Evolutionary conservation across 1,140 invertebrate genomes (phyloP).

Genomic region (Drosophila nannoptera): DNA sequence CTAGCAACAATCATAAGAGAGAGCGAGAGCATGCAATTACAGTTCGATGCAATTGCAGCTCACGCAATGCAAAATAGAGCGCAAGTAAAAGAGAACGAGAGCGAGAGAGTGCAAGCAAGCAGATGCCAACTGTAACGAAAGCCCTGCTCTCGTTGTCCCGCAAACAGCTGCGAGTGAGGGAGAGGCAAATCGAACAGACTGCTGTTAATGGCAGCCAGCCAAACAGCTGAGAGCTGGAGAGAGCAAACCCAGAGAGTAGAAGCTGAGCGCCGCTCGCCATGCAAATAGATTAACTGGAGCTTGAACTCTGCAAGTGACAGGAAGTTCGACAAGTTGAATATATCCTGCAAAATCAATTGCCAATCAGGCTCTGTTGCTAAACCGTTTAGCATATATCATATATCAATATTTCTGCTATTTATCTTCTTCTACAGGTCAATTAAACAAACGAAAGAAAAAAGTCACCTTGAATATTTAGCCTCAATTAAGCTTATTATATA

Average conservation of each 20-base stretch:
- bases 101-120: background rate
- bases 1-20: background rate
- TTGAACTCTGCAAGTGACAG: background rate
- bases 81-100: constrained; percentile 5
- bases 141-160: constrained; percentile 13
- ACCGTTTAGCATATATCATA: background rate
- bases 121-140: constrained; percentile 1
- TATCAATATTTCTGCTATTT: background rate
- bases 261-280: background rate
- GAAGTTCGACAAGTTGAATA: background rate
- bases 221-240: background rate
- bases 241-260: background rate
- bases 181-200: constrained; percentile 1
- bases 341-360: background rate
- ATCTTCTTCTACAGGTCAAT: background rate
- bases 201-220: background rate
- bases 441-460: no score
- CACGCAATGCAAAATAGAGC: constrained; percentile 11
- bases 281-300: constrained; percentile 4
- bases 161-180: constrained; percentile 23
- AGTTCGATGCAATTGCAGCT: constrained; percentile 15
- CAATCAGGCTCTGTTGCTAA: no score
- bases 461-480: no score
- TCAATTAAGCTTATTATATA: no score
- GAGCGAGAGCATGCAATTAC: background rate